Base-by-base conservation (phyloP, 2,888 invertebrate species). In the Cremastinae sp. region DNA sequence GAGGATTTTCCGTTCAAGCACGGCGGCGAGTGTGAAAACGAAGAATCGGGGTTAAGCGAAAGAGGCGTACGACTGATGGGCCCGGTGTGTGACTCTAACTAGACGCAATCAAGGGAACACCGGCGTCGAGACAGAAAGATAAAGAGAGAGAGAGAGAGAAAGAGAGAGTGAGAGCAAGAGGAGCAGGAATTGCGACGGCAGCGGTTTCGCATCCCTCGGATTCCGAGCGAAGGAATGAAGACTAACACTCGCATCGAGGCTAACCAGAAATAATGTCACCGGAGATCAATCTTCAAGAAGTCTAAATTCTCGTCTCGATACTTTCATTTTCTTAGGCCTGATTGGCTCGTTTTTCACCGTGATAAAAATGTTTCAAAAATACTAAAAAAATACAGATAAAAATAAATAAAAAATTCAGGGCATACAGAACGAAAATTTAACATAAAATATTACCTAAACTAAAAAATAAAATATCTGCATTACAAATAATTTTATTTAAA, bases 211-310 rank as follows among this genome's bases (percentile, higher is more conserved):
- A 41, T 37, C 51, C 35, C 20, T 39, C 71, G 14, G 45, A 35
- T 66, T 37, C 45, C 37, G 56, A 45, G 14, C 79, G 82, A 81
- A 83, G 83, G 86, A 89, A 89, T 88, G 88, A 89, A 89, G 88
- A 89, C 87, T 88, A 89, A 88, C 87, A 87, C 85, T 73, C 69
- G 84, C 85, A 85, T 86, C 87, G 87, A 86, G 88, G 88, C 87
- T 89, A 89, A 89, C 88, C 88, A 88, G 87, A 86, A 89, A 86
- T 88, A 89, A 89, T 89, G 87, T 85, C 83, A 83, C 84, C 83
- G 83, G 83, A 85, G 87, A 89, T 89, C 89, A 89, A 89, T 89
- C 88, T 86, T 81, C 82, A 81, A 80, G 71, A 82, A 84, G 85
- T 84, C 83, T 84, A 81, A 82, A 79, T 80, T 56, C 43, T 37